Percentiles rank a stretch among this genome's conserved stretches.
These are phyloP conservation scores for Sebastes melanostomus DNA, from an alignment of 2,797 vertebrate genomes.

Conservation along the genomic window DNA sequence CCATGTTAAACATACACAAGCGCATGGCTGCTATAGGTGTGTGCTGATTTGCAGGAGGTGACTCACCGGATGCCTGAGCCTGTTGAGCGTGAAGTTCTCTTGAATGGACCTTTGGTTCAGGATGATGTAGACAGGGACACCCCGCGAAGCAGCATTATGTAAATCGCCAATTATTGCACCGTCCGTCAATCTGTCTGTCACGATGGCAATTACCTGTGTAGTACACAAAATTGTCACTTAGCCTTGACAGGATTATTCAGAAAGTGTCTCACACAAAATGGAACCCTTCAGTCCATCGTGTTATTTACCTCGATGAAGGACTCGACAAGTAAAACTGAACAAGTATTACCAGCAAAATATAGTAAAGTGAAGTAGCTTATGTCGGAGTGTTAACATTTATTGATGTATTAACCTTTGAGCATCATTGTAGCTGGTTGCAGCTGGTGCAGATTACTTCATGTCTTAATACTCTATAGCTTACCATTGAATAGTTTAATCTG, in stretches of 20 bases:
- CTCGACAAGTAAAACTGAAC: not conserved
- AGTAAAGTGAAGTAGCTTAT: not conserved
- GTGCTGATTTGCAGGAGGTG: slow-evolving; percentile 4
- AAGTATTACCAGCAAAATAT: not conserved
- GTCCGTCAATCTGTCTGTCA: slow-evolving; percentile 88
- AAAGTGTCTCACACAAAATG: not conserved
- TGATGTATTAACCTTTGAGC: not conserved
- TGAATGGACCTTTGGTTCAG: slow-evolving; percentile 83
- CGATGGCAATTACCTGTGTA: slow-evolving; percentile 87
- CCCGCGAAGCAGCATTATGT: slow-evolving; percentile 77
- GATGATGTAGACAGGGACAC: slow-evolving; percentile 88
- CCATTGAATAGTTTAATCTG: not conserved
- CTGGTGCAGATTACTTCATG: not conserved
- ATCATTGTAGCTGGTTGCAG: not conserved
- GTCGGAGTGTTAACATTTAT: not conserved
- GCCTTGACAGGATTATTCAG: not conserved
- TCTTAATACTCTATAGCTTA: not conserved
- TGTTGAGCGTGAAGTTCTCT: slow-evolving; percentile 78
- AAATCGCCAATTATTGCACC: slow-evolving; percentile 85
- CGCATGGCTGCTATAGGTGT: slow-evolving; percentile 12
- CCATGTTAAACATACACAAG: not conserved
- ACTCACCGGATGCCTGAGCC: slow-evolving; percentile 82
- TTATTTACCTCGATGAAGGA: not conserved
- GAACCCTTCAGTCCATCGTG: not conserved
- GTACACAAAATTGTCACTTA: not conserved